These are phyloP conservation scores for Ormyrus rosae DNA, from an alignment of 2,888 invertebrate species.

Conservation along the genomic window DNA sequence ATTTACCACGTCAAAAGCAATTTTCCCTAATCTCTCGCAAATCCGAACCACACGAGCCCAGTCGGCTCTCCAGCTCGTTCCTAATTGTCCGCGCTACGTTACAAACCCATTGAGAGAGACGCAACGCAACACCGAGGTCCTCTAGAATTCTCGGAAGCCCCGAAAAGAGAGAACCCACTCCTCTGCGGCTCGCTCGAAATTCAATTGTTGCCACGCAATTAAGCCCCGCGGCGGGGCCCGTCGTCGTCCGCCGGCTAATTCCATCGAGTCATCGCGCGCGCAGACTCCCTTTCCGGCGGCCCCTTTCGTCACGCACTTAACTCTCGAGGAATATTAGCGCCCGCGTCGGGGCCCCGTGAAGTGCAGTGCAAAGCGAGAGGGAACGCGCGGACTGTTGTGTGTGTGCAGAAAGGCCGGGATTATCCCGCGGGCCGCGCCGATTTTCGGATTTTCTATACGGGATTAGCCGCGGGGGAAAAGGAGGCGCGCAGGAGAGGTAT, in stretches of 20 bases:
- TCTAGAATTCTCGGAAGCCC: too few relatives aligned
- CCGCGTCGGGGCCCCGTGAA: conserved; percentile 15
- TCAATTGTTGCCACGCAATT: neutral
- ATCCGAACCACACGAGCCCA: too few relatives aligned
- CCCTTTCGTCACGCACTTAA: neutral
- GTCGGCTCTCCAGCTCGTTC: too few relatives aligned
- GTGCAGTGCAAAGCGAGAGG: conserved; percentile 31
- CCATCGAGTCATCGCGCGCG: conserved; percentile 3
- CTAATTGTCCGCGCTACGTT: too few relatives aligned
- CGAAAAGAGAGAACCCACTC: too few relatives aligned
- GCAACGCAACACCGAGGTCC: too few relatives aligned
- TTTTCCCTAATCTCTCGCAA: too few relatives aligned
- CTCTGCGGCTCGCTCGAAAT: neutral
- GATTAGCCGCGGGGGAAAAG: conserved; percentile 19
- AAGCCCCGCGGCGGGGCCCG: neutral
- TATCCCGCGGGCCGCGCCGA: conserved; percentile 10
- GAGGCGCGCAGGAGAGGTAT: neutral
- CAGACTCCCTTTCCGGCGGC: neutral
- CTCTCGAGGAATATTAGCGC: conserved; percentile 23
- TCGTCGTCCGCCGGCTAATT: neutral
- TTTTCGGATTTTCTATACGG: conserved; percentile 52
- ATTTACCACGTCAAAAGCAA: too few relatives aligned
- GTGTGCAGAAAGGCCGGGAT: too few relatives aligned
- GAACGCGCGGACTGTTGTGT: too few relatives aligned
- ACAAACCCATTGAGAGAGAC: too few relatives aligned